Percentiles rank a stretch among this genome's conserved stretches.
Conservation (phyloP, 1,140 invertebrate genomes). For the Cotesia typhae region DNA sequence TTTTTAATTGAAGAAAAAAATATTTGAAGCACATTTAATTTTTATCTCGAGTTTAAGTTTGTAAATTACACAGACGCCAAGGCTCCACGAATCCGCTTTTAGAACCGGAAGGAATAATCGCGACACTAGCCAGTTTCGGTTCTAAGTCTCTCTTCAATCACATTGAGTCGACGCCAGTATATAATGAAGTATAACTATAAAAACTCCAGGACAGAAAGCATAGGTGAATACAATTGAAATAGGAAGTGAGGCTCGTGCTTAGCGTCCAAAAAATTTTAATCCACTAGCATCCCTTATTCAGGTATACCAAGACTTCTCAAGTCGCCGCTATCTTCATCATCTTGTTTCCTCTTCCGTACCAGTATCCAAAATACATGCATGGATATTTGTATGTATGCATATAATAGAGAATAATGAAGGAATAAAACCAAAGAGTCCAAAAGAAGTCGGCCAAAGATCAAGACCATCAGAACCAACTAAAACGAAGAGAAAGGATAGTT, state of each 20-base stretch:
- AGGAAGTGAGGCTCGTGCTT: slow-evolving; percentile 34
- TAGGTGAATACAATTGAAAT: background rate
- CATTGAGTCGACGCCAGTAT: slow-evolving; percentile 13
- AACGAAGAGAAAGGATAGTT: slow-evolving; percentile 17
- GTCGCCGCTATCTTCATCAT: slow-evolving; percentile 36
- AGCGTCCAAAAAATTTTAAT: slow-evolving; percentile 41
- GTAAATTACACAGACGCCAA: no score
- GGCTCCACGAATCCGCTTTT: background rate
- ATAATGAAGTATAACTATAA: slow-evolving; percentile 1
- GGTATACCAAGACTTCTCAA: slow-evolving; percentile 38
- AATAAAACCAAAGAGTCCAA: slow-evolving; percentile 9
- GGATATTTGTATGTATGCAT: background rate
- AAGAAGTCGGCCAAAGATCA: background rate
- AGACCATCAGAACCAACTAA: background rate
- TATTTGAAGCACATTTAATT: no score
- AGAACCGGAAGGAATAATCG: slow-evolving; percentile 9
- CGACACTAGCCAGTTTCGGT: background rate
- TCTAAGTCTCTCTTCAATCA: background rate
- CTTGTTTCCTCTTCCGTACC: slow-evolving; percentile 17
- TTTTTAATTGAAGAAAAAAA: no score
- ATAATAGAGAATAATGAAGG: background rate
- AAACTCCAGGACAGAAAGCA: background rate
- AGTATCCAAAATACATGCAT: background rate
- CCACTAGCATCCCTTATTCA: slow-evolving; percentile 37
- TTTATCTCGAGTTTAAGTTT: background rate